Percentiles rank a stretch among this genome's conserved stretches.
Evolutionary conservation across 2,888 invertebrate genomes (phyloP).

Genomic region (Gonocerus acuteangulatus): DNA sequence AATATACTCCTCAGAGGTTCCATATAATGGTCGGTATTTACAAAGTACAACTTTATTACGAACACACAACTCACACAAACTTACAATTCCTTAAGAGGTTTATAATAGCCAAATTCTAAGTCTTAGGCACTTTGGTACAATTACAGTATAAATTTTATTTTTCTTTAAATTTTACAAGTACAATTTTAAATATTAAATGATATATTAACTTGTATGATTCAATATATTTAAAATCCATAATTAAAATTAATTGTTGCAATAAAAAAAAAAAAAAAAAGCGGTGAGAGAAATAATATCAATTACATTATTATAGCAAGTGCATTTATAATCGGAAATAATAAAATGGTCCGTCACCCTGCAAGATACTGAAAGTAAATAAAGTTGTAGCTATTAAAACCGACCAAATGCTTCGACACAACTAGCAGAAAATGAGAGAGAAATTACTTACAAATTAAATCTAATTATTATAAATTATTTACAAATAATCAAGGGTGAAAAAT

Average conservation of each 20-base stretch:
- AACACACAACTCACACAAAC: conserved; percentile 19
- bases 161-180: conserved; percentile 15
- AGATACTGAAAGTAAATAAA: conserved; percentile 16
- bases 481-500: neutral
- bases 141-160: conserved; percentile 13
- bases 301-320: no score
- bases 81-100: conserved; percentile 13
- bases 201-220: neutral
- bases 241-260: no score
- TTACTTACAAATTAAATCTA: conserved; percentile 20
- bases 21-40: conserved; percentile 29
- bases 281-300: no score
- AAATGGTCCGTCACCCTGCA: no score
- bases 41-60: conserved; percentile 30
- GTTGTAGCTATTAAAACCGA: conserved; percentile 33
- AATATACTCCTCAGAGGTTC: conserved; percentile 27
- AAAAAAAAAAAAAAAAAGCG: no score
- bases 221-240: neutral
- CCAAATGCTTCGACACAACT: conserved; percentile 17
- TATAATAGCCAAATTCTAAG: conserved; percentile 12
- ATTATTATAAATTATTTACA: neutral
- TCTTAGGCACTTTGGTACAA: conserved; percentile 14
- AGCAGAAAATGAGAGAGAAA: conserved; percentile 10
- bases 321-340: no score
- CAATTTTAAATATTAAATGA: neutral